Evolutionary conservation across 2,888 invertebrate genomes (phyloP).

Genomic region (Germaria angustata): DNA sequence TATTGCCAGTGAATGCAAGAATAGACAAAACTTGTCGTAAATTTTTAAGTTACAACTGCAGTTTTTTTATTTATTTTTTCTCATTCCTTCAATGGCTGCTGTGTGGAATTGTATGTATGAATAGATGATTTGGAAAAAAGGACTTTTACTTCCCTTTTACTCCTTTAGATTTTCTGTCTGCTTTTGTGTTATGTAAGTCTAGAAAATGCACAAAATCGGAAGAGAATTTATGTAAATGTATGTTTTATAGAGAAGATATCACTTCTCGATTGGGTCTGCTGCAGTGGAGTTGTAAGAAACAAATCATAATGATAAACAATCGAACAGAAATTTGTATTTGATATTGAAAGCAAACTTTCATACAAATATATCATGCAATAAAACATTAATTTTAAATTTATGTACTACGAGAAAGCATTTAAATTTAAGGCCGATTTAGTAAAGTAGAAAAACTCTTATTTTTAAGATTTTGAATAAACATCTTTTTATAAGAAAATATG

Average conservation of each 20-base stretch:
- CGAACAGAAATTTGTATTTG: not conserved
- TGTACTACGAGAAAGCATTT: too few relatives aligned
- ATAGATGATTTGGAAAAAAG: not conserved
- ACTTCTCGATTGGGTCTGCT: not conserved
- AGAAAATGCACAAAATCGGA: slow-evolving; percentile 6
- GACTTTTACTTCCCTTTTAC: not conserved
- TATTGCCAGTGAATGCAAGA: not conserved
- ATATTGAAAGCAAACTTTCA: not conserved
- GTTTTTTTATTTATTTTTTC: not conserved
- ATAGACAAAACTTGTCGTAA: slow-evolving; percentile 24
- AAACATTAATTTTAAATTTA: not conserved
- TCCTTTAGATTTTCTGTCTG: not conserved
- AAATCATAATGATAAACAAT: slow-evolving; percentile 27
- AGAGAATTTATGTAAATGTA: slow-evolving; percentile 37
- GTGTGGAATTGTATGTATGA: slow-evolving; percentile 30
- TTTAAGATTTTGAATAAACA: too few relatives aligned
- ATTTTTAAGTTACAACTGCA: slow-evolving; percentile 36
- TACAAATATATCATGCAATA: not conserved
- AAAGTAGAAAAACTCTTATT: too few relatives aligned
- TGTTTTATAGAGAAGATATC: slow-evolving; percentile 24
- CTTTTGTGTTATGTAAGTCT: not conserved
- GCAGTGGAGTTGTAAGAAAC: not conserved
- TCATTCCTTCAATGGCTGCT: slow-evolving; percentile 1
- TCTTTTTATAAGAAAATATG: too few relatives aligned
- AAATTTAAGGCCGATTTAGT: too few relatives aligned